phyloP scores from a whole-genome alignment of 2,113 vertebrate species.

The Eonycteris spelaea region DNA sequence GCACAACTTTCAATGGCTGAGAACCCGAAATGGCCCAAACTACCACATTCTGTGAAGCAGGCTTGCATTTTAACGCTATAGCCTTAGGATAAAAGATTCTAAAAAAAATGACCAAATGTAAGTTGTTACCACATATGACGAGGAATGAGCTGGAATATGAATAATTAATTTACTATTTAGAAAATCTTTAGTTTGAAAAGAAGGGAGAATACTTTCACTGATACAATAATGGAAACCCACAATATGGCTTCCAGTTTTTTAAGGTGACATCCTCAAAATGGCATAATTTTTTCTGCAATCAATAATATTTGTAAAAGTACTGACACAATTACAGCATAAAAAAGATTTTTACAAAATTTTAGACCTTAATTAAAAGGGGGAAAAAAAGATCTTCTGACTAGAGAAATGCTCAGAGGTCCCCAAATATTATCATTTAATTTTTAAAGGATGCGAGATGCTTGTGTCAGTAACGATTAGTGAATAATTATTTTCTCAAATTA shows the following conservation, averaged over 20 bases:
- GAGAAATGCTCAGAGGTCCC: background rate
- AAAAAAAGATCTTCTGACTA: background rate
- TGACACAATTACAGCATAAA: background rate
- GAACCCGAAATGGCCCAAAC: background rate
- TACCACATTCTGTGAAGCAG: background rate
- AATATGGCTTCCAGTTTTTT: background rate
- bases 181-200: background rate
- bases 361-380: background rate
- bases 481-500: constrained; percentile 7
- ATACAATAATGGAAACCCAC: background rate
- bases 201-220: background rate
- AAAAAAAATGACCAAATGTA: background rate
- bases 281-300: background rate
- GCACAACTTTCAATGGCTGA: background rate
- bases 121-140: background rate
- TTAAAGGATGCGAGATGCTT: background rate
- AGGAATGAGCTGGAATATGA: background rate
- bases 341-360: background rate
- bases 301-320: background rate
- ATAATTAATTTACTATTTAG: constrained; percentile 22
- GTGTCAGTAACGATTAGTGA: background rate
- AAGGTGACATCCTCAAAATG: background rate
- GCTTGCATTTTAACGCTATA: background rate
- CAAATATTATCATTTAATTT: background rate
- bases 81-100: background rate